A percentile compares a stretch with the other conserved stretches of the same genome.
These are phyloP conservation scores for Hylomyscus alleni DNA, from an alignment of 2,797 vertebrate species.

Conservation along the genomic window DNA sequence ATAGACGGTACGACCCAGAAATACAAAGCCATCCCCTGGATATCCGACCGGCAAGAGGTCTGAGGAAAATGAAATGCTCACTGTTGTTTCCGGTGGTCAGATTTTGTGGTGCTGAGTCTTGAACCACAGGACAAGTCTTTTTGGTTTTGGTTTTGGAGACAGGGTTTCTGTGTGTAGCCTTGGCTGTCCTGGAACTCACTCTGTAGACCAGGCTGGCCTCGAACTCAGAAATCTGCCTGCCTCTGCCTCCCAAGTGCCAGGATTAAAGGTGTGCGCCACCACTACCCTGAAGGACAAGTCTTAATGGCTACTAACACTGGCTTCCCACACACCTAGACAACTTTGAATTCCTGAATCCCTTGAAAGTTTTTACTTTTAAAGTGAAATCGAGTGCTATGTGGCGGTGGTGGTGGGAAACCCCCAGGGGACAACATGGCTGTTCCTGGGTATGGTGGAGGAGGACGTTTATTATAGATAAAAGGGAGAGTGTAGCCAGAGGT, in stretches of 20 bases:
- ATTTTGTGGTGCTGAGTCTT: not conserved
- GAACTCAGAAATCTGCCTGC: too few species aligned
- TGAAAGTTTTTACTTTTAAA: constrained; percentile 50
- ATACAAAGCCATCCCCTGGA: not conserved
- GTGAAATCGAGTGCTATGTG: not conserved
- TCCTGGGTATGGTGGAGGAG: not conserved
- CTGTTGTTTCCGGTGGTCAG: not conserved
- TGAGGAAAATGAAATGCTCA: constrained; percentile 9
- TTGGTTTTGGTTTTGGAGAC: too few species aligned
- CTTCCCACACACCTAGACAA: constrained; percentile 56
- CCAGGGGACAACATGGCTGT: not conserved
- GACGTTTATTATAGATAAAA: not conserved
- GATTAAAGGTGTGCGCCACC: too few species aligned
- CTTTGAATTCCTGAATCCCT: constrained; percentile 29
- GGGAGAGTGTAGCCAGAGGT: not conserved
- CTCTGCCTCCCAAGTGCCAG: not conserved
- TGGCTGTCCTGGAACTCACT: too few species aligned
- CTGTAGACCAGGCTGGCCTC: too few species aligned
- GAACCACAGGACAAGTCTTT: not conserved
- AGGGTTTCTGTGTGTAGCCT: too few species aligned
- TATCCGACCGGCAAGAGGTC: not conserved
- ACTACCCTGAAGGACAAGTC: not conserved
- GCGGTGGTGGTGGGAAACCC: too few species aligned
- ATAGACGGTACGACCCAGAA: not conserved
- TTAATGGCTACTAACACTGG: constrained; percentile 30